These are phyloP conservation scores for Keiferia lycopersicella DNA, from an alignment of 2,888 invertebrate species.

Conservation along the genomic window DNA sequence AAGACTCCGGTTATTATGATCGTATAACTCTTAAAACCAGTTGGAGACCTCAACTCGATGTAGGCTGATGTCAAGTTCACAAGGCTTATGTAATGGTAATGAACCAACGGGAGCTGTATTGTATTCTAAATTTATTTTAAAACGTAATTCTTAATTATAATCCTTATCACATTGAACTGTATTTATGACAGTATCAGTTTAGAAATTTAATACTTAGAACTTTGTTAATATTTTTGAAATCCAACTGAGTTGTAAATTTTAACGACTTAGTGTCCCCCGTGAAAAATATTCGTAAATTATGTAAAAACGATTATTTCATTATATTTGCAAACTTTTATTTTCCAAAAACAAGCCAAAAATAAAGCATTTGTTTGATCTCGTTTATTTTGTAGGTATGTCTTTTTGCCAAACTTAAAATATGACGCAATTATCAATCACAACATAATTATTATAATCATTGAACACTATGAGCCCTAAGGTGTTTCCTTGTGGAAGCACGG, in stretches of 20 bases:
- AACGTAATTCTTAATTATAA: not conserved
- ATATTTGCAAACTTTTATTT: not conserved
- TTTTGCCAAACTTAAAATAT: not conserved
- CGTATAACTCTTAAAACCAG: slow-evolving; percentile 24
- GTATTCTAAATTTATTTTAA: slow-evolving; percentile 4
- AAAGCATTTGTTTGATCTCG: too few species aligned
- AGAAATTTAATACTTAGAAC: too few species aligned
- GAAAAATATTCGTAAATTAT: too few species aligned
- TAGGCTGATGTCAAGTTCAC: slow-evolving; percentile 75
- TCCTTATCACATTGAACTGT: not conserved
- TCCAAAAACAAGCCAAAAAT: too few species aligned
- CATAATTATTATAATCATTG: slow-evolving; percentile 5
- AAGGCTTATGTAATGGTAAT: slow-evolving; percentile 29
- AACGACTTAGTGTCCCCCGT: too few species aligned
- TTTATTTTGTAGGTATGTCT: too few species aligned
- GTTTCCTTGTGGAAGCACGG: slow-evolving; percentile 4
- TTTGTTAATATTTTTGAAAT: too few species aligned
- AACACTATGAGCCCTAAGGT: not conserved
- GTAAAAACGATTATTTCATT: too few species aligned
- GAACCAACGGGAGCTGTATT: slow-evolving; percentile 8
- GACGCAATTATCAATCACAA: not conserved
- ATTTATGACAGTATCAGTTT: not conserved
- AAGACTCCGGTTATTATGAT: slow-evolving; percentile 22
- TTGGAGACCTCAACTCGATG: slow-evolving; percentile 36
- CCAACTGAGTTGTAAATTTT: too few species aligned